Base-by-base conservation (phyloP, 2,797 vertebrate genomes). In the Notamacropus eugenii region DNA sequence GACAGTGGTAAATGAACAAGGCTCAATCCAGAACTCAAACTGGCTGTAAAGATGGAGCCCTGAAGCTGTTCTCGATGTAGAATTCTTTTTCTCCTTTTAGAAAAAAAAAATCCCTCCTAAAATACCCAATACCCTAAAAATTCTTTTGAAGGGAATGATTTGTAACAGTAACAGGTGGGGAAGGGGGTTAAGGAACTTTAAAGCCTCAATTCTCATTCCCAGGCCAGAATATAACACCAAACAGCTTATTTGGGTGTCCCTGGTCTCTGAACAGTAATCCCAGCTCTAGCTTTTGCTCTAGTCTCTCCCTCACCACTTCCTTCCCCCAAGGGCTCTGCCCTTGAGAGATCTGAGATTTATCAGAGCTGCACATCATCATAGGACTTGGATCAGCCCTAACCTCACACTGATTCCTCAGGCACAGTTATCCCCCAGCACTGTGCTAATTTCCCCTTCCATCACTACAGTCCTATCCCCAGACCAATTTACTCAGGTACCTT, bases 1-100 rank as follows among this genome's bases (percentile, higher is more conserved):
- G 99, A 98, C 98, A 99, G 98, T 98, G 98, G 98, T 99, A 99
- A 99, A 98, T 98, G 98, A 98, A 98, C 97, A 95, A 92, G 97
- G 98, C 98, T 99, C 98, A 98, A 98, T 98, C 98, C 97, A 98
- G 97, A 98, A 98, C 97, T 97, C 97, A 96, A 97, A 97, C 98
- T 97, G 98, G 97, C 97, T 87, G 40, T 87, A 27, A 87, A 87
- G 74, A 87, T 87, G 74, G 62, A 87, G 40, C 40, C 40, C 74
- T 0, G 24, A 87, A 87, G 40, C 74, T 87, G 74, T 87, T 98
- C 98, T 87, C 10, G 0, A 22, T 87, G 9, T 50, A 87, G 74
- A 87, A 97, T 93, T 96, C 91, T 96, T 93, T 95, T 92, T 96
- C 95, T 94, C 92, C 87, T 50, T n/a, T 87, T 10, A 95, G 93